Conservation (phyloP, 2,888 invertebrate genomes). For the Cephus runcator region DNA sequence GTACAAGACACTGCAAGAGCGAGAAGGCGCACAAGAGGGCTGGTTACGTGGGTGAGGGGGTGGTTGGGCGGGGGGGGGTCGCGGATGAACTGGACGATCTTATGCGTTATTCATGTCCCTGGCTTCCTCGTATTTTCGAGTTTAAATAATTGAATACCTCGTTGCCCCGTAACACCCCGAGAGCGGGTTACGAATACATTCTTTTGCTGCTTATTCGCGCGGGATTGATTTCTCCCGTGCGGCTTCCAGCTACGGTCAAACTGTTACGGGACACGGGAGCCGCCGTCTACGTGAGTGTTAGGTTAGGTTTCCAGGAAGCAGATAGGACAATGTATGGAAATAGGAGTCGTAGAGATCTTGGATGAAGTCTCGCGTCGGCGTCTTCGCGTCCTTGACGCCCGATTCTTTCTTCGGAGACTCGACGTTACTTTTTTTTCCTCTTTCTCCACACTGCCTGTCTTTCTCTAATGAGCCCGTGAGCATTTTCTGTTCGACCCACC, state of each 20-base stretch:
- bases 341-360: neutral
- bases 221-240: neutral
- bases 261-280: neutral
- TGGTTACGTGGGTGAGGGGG: neutral
- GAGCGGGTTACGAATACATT: slow-evolving; percentile 55
- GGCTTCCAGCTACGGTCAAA: neutral
- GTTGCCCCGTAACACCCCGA: slow-evolving; percentile 28
- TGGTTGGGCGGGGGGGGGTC: slow-evolving; percentile 13
- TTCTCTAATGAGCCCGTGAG: neutral
- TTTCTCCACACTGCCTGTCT: too few relatives aligned
- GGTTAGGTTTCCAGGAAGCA: neutral
- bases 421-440: neutral
- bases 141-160: slow-evolving; percentile 64
- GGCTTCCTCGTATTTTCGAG: slow-evolving; percentile 61
- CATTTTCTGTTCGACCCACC: neutral
- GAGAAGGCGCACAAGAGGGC: neutral
- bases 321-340: neutral
- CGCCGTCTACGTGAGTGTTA: neutral
- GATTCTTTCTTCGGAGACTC: neutral
- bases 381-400: neutral
- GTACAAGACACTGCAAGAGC: neutral
- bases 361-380: neutral
- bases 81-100: slow-evolving; percentile 40
- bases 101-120: slow-evolving; percentile 60
- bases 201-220: slow-evolving; percentile 45